phyloP scores from a whole-genome alignment of 2,113 vertebrate genomes.

The Psilopogon haemacephalus region DNA sequence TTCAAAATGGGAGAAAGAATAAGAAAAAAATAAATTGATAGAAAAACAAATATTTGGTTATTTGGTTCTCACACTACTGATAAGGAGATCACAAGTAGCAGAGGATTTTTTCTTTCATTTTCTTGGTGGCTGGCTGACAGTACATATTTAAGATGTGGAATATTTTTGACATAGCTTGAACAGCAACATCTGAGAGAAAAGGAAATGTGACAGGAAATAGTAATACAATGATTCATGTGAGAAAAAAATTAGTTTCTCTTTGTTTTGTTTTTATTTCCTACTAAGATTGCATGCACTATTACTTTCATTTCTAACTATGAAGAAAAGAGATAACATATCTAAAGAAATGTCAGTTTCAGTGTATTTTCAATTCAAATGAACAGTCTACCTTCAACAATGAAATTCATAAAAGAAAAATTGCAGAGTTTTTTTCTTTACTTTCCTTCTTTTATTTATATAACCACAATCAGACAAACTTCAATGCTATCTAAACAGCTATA shows the following conservation, averaged over 20 bases:
- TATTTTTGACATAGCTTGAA: background rate
- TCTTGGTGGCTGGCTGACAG: background rate
- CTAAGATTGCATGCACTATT: slow-evolving; percentile 12
- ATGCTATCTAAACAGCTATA: slow-evolving; percentile 67
- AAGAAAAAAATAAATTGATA: background rate
- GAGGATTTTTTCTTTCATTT: background rate
- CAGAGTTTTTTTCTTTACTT: slow-evolving; percentile 23
- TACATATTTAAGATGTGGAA: slow-evolving; percentile 6
- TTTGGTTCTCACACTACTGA: slow-evolving; percentile 7
- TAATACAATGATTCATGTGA: slow-evolving; percentile 10
- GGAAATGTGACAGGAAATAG: background rate
- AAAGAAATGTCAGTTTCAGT: slow-evolving; percentile 61
- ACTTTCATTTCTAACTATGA: slow-evolving; percentile 49
- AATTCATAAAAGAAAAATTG: slow-evolving; percentile 49
- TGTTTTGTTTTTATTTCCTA: background rate
- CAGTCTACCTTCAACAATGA: slow-evolving; percentile 39
- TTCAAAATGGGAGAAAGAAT: background rate
- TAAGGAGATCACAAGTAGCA: background rate
- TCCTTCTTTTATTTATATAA: slow-evolving; percentile 63
- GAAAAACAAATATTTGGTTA: slow-evolving; percentile 17
- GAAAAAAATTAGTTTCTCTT: slow-evolving; percentile 12
- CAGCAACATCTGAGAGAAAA: slow-evolving; percentile 46
- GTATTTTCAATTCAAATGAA: slow-evolving; percentile 71
- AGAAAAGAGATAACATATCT: slow-evolving; percentile 38
- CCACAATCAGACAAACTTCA: slow-evolving; percentile 58